Evolutionary conservation across 2,113 vertebrate genomes (phyloP), one percentile per base, ranked within the genome.

Genomic region (Fulica atra): DNA sequence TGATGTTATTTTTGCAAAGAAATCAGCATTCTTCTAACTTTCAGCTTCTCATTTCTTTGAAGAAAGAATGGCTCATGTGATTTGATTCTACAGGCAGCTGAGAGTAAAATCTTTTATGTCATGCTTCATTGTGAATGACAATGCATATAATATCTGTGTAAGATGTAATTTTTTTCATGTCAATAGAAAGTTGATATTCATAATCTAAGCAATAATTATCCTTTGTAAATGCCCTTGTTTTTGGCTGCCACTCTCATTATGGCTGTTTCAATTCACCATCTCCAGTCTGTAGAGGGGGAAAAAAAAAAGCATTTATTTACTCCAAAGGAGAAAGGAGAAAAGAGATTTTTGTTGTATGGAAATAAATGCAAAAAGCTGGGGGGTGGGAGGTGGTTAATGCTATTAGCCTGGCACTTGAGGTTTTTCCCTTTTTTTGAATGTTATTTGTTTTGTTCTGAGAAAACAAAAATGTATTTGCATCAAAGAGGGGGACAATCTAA

Each of bases 121-220:
- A 56, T 71, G 59, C n/a, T 92, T 94, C 85, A 88, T 92, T 95
- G 88, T 95, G 87, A 97, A 85, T 89, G 44, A 92, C 93, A 96
- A 93, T 76, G 83, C 73, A 89, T 94, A 89, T 74, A 88, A 95
- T 92, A 95, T 92, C 86, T 92, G 64, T 66, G 54, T 50, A 93
- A 96, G 92, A 84, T 82, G 9, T 51, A 74, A 72, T 95, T 89
- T 89, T 89, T 95, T 97, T 89, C 89, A 76, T 68, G 80, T 94
- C 96, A 91, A 91, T 95, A 86, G 89, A 89, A 96, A 95, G 86
- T 92, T 93, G 72, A 96, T 96, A 96, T 92, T 93, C 95, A 95
- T 95, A 97, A 96, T 93, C 74, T 73, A 95, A 96, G 93, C 73
- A 95, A 86, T 92, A 95, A 95, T 82, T 91, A 95, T 87, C 90